Percentiles rank a stretch among this genome's conserved stretches.
Evolutionary conservation across 2,888 invertebrate genomes (phyloP).

Genomic region (Lochmaea capreae): DNA sequence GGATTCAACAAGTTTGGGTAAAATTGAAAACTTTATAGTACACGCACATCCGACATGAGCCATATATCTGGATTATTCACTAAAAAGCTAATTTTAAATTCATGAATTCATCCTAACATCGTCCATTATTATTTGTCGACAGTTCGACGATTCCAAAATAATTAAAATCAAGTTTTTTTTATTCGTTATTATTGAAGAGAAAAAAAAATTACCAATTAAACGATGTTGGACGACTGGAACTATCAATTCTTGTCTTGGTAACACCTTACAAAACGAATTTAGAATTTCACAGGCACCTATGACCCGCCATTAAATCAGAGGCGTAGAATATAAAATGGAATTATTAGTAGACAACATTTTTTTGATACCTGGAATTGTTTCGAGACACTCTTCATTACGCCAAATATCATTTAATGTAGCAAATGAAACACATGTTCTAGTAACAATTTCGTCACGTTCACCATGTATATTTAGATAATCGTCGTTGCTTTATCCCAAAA

Average conservation of each 20-base stretch:
- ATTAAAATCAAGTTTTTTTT: constrained; percentile 19
- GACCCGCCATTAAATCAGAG: not conserved
- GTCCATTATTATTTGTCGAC: constrained; percentile 24
- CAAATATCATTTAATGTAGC: no score
- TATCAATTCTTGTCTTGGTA: constrained; percentile 10
- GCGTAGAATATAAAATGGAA: no score
- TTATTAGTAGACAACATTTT: no score
- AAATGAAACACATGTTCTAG: no score
- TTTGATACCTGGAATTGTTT: no score
- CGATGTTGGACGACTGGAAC: not conserved
- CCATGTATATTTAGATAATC: no score
- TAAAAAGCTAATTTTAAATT: constrained; percentile 24
- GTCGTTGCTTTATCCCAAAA: no score
- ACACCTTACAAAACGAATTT: constrained; percentile 7
- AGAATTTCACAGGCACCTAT: not conserved
- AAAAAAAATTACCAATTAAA: constrained; percentile 7
- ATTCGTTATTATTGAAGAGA: not conserved
- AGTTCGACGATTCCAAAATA: constrained; percentile 21
- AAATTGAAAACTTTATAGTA: constrained; percentile 1
- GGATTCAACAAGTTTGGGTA: constrained; percentile 7
- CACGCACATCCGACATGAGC: constrained; percentile 9
- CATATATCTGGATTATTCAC: constrained; percentile 3
- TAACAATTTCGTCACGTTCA: no score
- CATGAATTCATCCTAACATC: constrained; percentile 26
- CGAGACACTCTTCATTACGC: no score